phyloP scores from a whole-genome alignment of 1,140 invertebrate species.

The Euglossa dilemma region DNA sequence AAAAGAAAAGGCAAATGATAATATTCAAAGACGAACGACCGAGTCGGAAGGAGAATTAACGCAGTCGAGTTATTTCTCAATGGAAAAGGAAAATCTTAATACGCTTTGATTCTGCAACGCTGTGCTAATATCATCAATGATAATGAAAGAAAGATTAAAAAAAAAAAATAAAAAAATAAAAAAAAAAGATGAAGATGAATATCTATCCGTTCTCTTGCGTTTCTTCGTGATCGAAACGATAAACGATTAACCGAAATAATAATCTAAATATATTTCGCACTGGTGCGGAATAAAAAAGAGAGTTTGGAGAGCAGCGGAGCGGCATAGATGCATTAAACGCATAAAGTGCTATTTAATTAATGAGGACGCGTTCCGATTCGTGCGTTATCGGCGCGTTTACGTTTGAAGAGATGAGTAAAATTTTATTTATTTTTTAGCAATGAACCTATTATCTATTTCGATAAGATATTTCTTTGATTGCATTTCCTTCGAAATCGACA shows the following conservation, averaged over 20 bases:
- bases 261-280: constrained; percentile 73
- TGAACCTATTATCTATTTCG: constrained; percentile 73
- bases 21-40: constrained; percentile 31
- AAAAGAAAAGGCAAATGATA: constrained; percentile 37
- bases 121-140: constrained; percentile 76
- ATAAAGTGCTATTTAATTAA: constrained; percentile 74
- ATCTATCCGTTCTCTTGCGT: constrained; percentile 62
- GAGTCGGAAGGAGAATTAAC: constrained; percentile 50
- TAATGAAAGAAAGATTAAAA: constrained; percentile 39
- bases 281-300: constrained; percentile 75
- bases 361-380: constrained; percentile 35
- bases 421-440: constrained; percentile 79
- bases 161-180: constrained; percentile 1
- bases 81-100: constrained; percentile 64
- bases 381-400: constrained; percentile 56
- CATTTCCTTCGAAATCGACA: constrained; percentile 74
- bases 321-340: constrained; percentile 61
- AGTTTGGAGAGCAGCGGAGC: constrained; percentile 28
- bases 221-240: constrained; percentile 55
- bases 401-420: constrained; percentile 67
- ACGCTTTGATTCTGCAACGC: constrained; percentile 76
- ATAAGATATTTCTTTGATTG: constrained; percentile 71
- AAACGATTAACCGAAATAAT: constrained; percentile 54
- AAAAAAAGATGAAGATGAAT: constrained; percentile 30
- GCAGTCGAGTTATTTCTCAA: constrained; percentile 59